A percentile compares a stretch with the other conserved stretches of the same genome.
Conservation (phyloP, 2,797 vertebrate species). For the Pangasius larnaudii region DNA sequence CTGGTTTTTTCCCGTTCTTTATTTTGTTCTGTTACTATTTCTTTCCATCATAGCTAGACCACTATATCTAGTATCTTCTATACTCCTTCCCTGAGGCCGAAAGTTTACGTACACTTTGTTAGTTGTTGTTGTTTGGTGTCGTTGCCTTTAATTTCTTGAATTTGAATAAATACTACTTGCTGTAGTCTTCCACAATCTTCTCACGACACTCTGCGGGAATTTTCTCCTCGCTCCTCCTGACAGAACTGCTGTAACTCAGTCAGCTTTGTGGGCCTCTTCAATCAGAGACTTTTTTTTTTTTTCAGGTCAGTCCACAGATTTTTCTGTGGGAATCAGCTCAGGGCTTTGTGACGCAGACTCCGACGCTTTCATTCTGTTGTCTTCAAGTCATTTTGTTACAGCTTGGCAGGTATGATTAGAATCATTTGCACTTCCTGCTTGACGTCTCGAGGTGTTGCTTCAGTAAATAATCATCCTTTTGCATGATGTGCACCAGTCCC, state of each 20-base stretch:
- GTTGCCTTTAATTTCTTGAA: neutral
- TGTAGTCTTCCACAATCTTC: no score
- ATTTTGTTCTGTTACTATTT: neutral
- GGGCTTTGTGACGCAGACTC: no score
- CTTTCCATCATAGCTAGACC: neutral
- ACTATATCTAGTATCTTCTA: no score
- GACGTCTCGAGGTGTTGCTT: neutral
- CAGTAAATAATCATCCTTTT: neutral
- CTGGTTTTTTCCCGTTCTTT: neutral
- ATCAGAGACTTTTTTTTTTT: neutral
- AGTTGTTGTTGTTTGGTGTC: neutral
- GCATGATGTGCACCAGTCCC: neutral
- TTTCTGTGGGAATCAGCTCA: no score
- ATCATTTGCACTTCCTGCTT: neutral
- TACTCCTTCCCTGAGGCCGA: neutral
- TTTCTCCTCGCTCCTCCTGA: neutral
- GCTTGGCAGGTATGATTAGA: no score
- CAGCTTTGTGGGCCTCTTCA: neutral
- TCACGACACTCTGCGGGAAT: no score
- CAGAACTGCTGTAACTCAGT: neutral
- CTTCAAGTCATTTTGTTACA: no score
- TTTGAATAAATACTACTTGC: neutral
- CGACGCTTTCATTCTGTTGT: no score
- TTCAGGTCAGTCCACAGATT: no score
- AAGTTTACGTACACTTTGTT: neutral